phyloP scores from a whole-genome alignment of 2,888 invertebrate species.

The Aporophyla lueneburgensis region DNA sequence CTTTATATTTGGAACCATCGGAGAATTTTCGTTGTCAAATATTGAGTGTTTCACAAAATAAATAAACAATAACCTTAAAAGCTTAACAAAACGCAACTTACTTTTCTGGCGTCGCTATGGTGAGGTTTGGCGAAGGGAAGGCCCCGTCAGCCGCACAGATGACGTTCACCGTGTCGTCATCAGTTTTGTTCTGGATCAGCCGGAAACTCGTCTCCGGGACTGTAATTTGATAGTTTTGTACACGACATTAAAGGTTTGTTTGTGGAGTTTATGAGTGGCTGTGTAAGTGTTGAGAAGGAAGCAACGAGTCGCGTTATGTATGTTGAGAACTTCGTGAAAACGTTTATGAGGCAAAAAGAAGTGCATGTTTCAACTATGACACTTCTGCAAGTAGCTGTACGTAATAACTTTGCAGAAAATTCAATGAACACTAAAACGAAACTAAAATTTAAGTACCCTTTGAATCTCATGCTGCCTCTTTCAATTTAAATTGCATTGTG shows the following conservation, averaged over 20 bases:
- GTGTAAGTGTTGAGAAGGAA: neutral
- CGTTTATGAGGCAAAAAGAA: neutral
- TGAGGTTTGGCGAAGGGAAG: slow-evolving; percentile 90
- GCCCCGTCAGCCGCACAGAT: slow-evolving; percentile 91
- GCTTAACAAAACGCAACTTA: slow-evolving; percentile 66
- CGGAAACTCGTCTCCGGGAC: slow-evolving; percentile 90
- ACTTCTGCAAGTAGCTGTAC: neutral
- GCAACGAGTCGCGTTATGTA: neutral
- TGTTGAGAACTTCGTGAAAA: neutral
- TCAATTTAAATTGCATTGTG: neutral
- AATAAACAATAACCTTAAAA: neutral
- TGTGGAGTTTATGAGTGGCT: neutral
- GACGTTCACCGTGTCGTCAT: slow-evolving; percentile 88
- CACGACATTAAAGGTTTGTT: slow-evolving; percentile 17
- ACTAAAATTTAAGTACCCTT: too few species aligned
- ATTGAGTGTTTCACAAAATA: neutral
- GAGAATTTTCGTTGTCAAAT: neutral
- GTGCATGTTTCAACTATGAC: neutral
- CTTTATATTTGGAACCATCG: neutral
- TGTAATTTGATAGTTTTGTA: slow-evolving; percentile 74
- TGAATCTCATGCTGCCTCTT: too few species aligned
- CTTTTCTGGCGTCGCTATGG: slow-evolving; percentile 88
- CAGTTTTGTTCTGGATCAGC: slow-evolving; percentile 89
- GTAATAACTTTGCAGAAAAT: too few species aligned
- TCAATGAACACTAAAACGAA: too few species aligned